Percentiles rank a stretch among this genome's conserved stretches.
phyloP scores from a whole-genome alignment of 2,888 invertebrate species.

The Plagodis pulveraria region DNA sequence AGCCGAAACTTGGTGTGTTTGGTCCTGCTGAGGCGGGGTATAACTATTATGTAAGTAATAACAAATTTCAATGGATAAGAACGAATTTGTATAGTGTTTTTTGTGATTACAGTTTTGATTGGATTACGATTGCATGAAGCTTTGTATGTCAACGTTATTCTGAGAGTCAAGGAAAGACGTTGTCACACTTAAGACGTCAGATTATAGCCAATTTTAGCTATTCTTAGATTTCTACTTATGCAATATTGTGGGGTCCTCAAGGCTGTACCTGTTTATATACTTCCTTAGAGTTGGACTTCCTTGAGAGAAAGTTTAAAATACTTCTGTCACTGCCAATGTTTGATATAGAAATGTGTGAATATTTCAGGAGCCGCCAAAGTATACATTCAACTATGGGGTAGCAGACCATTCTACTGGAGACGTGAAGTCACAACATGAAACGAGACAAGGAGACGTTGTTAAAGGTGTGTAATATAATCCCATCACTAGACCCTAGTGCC shows the following conservation, averaged over 20 bases:
- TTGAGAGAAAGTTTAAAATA: too few relatives aligned
- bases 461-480: constrained; percentile 72
- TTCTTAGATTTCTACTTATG: neutral
- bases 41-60: constrained; percentile 51
- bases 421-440: constrained; percentile 87
- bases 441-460: constrained; percentile 86
- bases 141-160: neutral
- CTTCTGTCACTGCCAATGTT: neutral
- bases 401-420: constrained; percentile 85
- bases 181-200: neutral
- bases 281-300: too few relatives aligned
- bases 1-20: constrained; percentile 56
- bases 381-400: constrained; percentile 87
- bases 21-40: constrained; percentile 73
- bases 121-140: too few relatives aligned
- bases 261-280: too few relatives aligned
- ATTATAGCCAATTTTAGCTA: neutral
- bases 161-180: constrained; percentile 4
- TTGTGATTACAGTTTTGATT: too few relatives aligned
- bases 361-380: constrained; percentile 84
- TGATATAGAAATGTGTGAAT: constrained; percentile 1
- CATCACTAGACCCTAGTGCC: too few relatives aligned
- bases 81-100: too few relatives aligned
- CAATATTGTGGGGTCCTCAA: too few relatives aligned
- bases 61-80: neutral